Base-by-base conservation (phyloP, 2,113 vertebrate species). In the Antechinus flavipes region DNA sequence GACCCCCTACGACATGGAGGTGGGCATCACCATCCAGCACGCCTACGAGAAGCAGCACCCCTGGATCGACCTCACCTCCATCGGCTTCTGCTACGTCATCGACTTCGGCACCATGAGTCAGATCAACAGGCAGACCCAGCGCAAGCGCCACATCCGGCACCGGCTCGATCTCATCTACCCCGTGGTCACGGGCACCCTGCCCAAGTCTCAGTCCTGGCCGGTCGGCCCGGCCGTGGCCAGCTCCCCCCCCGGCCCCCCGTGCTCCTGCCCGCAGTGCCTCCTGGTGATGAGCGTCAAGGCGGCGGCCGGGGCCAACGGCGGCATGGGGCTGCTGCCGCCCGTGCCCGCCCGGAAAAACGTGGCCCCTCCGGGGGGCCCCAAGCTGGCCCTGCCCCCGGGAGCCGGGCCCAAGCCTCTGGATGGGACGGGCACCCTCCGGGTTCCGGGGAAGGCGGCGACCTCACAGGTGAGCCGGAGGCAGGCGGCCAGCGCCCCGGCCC, bases 181-280 rank as follows among this genome's bases (percentile, higher is more conserved):
- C 0, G 94, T 99, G 94, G 99, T 99, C 94, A 99, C 99, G 0
- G 99, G 99, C 90, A 96, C 99, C 8, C 96, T 99, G 92, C 99
- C 99, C 6, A 98, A 98, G 61, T 98, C 98, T 0, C 99, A 99
- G 98, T 99, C 98, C 2, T 98, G 98, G 98, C 98, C 98, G 0
- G 93, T 98, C 93, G 98, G 96, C 96, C 98, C 98, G 0, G 98
- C 97, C 0, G 12, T 19, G 0, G 95, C 96, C 0, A 46, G 98
- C 23, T 14, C 98, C 42, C 97, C 99, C 58, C 98, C 98, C 0
- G 94, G 98, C 92, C 53, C 99, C 0, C 97, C 99, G 46, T 99
- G 99, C 89, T 98, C 99, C 96, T 99, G 99, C 95, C 99, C 99
- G 50, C 99, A 99, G 98, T 99, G 99, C 97, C 98, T 99, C 97